These are phyloP conservation scores for Lycocorax pyrrhopterus DNA, from an alignment of 2,113 vertebrate species.

Conservation along the genomic window DNA sequence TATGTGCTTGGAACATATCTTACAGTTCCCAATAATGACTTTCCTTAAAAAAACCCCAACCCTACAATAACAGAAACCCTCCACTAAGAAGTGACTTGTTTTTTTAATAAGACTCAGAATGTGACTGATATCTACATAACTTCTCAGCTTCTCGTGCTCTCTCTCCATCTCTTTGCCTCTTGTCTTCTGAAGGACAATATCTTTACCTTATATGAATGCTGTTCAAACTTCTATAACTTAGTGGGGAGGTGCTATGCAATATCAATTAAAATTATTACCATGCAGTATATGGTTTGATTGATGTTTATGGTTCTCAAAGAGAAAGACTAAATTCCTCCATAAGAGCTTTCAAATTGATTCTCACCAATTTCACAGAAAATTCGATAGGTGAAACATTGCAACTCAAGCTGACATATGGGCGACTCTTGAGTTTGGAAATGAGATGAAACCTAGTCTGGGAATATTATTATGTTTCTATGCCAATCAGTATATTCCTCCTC, in stretches of 20 bases:
- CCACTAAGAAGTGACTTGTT: not conserved
- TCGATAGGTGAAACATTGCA: not conserved
- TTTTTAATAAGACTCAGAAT: not conserved
- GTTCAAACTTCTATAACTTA: not conserved
- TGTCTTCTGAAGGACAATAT: not conserved
- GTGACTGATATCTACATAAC: not conserved
- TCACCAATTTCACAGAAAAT: constrained; percentile 8
- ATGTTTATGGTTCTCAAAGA: not conserved
- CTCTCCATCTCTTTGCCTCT: not conserved
- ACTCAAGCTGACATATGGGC: not conserved
- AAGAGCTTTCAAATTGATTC: not conserved
- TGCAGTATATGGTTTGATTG: not conserved
- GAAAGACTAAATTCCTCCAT: not conserved
- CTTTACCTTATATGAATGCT: not conserved
- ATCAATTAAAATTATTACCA: constrained; percentile 15
- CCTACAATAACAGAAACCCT: not conserved
- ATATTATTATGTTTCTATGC: not conserved
- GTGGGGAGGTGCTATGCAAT: not conserved
- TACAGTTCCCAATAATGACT: not conserved
- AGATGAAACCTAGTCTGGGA: not conserved
- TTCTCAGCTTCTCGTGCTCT: not conserved
- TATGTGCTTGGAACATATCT: not conserved
- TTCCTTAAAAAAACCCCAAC: not conserved
- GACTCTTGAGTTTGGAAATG: not conserved
- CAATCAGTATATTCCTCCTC: not conserved